Evolutionary conservation across 1,140 invertebrate species (phyloP).

Genomic region (Phocides pigmalion): DNA sequence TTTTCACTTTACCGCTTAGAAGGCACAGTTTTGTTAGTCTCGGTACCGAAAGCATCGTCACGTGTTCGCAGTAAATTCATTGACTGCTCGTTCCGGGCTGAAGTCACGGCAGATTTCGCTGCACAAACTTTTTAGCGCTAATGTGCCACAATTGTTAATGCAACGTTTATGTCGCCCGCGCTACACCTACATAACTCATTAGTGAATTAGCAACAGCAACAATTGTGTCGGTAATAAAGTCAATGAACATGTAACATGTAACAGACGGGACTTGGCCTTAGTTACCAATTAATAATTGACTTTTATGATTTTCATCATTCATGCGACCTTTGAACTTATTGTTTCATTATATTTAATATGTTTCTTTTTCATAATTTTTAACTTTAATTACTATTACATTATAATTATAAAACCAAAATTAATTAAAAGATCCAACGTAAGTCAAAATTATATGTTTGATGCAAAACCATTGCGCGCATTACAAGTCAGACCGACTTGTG

Average conservation of each 20-base stretch:
- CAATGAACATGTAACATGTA: constrained; percentile 49
- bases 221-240: constrained; percentile 73
- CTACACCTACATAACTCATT: constrained; percentile 81
- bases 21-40: constrained; percentile 49
- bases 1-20: constrained; percentile 77
- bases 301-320: neutral
- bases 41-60: constrained; percentile 50
- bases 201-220: constrained; percentile 78
- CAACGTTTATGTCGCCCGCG: constrained; percentile 76
- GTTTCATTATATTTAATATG: too few relatives aligned
- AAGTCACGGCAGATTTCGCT: constrained; percentile 47
- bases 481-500: too few relatives aligned
- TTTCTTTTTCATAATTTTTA: too few relatives aligned
- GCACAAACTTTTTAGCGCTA: constrained; percentile 66
- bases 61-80: constrained; percentile 57
- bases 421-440: too few relatives aligned
- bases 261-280: constrained; percentile 41
- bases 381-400: too few relatives aligned
- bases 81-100: constrained; percentile 47
- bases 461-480: too few relatives aligned
- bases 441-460: too few relatives aligned
- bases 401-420: too few relatives aligned
- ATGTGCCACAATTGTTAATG: constrained; percentile 63
- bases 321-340: neutral
- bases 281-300: neutral